Base-by-base conservation (phyloP, 2,888 invertebrate genomes). In the Chironomus tentans region DNA sequence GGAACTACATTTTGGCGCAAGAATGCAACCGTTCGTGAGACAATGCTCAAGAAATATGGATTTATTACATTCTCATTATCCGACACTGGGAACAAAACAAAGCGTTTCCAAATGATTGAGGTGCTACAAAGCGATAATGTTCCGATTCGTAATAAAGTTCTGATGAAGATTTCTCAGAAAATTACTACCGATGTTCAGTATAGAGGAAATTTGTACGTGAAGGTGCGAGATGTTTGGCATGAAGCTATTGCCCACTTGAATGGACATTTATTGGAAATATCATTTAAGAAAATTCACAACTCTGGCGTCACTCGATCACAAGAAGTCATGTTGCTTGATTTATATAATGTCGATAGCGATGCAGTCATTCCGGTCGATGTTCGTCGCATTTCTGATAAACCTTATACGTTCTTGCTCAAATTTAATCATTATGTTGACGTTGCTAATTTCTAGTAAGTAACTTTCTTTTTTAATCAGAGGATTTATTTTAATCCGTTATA, bases 1-100 rank as follows among this genome's bases (percentile, higher is more conserved):
- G 74, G 74, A 21, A 74, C 74, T n/a, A 74, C 74, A 10, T 74
- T 74, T 24, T 74, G 74, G 74, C 46, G 74, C n/a, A 15, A 65
- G 47, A 46, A 48, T 6, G n/a, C 62, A 15, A 3, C 38, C 2
- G 38, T 65, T 24, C 74, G 74, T 1, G 61, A 61, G 22, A 74
- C 74, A 21, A 74, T 68, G 47, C 48, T 74, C 13, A 74, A 74
- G 18, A 68, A 47, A 22, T 74, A 68, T 68, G 74, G 74, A 22
- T 74, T 74, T 13, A 10, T 46, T n/a, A 46, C 21, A 7, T 74
- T 74, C 13, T 68, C 68, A 5, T 15, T 68, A n/a, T 22, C 47
- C 13, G 62, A 74, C 15, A 68, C 68, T 15, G 68, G 68, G 1
- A 18, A 4, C 1, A 74, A 74, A 7, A n/a, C 62, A 5, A 28